phyloP scores from a whole-genome alignment of 2,113 vertebrate species.

The Pungitius pungitius region DNA sequence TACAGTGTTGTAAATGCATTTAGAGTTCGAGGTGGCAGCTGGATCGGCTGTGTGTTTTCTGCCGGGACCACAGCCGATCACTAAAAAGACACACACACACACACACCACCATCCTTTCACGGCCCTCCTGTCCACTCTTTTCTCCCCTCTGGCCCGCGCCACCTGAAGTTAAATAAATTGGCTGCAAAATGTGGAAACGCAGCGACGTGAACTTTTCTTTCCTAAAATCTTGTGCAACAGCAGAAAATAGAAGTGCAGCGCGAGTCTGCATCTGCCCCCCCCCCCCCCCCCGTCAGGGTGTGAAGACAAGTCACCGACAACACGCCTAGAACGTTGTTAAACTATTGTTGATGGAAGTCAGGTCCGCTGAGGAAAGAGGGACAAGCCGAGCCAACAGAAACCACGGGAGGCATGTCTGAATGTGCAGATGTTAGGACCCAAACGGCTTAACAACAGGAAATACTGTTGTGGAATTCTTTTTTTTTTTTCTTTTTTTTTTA shows the following conservation, averaged over 20 bases:
- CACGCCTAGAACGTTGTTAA: neutral
- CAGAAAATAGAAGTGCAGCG: too few relatives aligned
- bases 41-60: too few relatives aligned
- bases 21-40: slow-evolving; percentile 67
- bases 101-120: too few relatives aligned
- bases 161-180: neutral
- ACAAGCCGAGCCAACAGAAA: slow-evolving; percentile 45
- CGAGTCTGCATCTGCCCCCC: neutral
- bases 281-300: neutral
- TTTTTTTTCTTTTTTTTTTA: slow-evolving; percentile 64
- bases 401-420: slow-evolving; percentile 24
- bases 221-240: neutral
- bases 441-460: slow-evolving; percentile 67
- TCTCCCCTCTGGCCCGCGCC: too few relatives aligned
- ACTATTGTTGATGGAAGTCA: slow-evolving; percentile 7
- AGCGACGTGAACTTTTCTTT: neutral
- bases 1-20: slow-evolving; percentile 78
- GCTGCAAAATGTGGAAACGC: neutral
- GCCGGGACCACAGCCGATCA: too few relatives aligned
- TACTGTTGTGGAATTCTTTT: slow-evolving; percentile 13
- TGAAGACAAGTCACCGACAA: neutral
- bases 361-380: slow-evolving; percentile 23
- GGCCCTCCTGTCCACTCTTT: too few relatives aligned
- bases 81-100: too few relatives aligned
- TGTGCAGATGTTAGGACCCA: slow-evolving; percentile 48